Conservation (phyloP, 2,113 vertebrate species). For the Excalfactoria chinensis region DNA sequence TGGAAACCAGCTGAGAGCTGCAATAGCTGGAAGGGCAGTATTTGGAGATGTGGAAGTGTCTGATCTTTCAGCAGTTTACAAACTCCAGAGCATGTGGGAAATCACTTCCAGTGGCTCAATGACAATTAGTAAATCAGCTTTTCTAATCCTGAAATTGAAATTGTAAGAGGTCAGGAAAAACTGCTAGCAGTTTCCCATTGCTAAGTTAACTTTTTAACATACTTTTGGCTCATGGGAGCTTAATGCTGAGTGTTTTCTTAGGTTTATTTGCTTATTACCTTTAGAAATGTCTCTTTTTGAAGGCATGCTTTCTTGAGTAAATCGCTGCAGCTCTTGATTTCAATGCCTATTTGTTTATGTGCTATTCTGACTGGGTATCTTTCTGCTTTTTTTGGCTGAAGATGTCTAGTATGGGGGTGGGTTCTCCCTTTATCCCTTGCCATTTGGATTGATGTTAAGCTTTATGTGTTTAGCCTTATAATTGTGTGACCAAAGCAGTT, state of each 20-base stretch:
- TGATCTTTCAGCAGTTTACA: fast-evolving
- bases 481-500: not conserved
- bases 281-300: not conserved
- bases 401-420: not conserved
- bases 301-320: not conserved
- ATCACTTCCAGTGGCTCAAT: not conserved
- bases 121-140: not conserved
- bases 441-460: not conserved
- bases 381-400: not conserved
- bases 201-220: not conserved
- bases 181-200: not conserved
- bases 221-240: not conserved
- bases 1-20: not conserved
- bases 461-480: not conserved
- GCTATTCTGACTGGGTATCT: not conserved
- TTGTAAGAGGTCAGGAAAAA: not conserved
- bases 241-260: not conserved
- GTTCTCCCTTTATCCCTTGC: not conserved
- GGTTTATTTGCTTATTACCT: not conserved
- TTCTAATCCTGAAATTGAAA: not conserved
- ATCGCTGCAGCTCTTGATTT: not conserved
- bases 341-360: not conserved
- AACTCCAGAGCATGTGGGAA: not conserved
- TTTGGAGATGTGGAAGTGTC: not conserved
- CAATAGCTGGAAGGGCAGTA: not conserved